These are phyloP conservation scores for Drosophila pandora DNA, from an alignment of 1,140 invertebrate genomes.

Conservation along the genomic window DNA sequence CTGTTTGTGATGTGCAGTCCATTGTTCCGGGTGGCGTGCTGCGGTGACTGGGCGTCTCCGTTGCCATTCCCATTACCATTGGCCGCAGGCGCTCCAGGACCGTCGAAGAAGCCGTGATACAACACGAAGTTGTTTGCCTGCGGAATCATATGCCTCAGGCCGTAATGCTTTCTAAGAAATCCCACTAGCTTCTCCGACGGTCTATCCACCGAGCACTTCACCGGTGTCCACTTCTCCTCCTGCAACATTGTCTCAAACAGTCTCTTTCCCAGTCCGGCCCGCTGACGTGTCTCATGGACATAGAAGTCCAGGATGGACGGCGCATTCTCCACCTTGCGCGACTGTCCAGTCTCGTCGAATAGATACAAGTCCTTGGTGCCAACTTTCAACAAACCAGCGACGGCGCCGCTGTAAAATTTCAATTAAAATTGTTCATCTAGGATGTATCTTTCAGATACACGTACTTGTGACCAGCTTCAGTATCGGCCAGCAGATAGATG, in stretches of 20 bases:
- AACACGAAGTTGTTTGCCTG: conserved; percentile 96
- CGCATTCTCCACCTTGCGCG: conserved; percentile 88
- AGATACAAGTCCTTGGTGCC: conserved; percentile 93
- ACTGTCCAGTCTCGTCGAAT: conserved; percentile 88
- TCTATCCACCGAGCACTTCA: conserved; percentile 93
- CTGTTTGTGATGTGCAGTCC: conserved; percentile 78
- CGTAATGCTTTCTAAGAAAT: conserved; percentile 94
- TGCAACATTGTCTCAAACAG: conserved; percentile 93
- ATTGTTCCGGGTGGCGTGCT: conserved; percentile 33
- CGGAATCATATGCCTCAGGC: conserved; percentile 88
- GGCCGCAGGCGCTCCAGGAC: background rate
- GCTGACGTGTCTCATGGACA: conserved; percentile 91
- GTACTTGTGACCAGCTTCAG: conserved; percentile 86
- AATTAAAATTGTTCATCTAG: background rate
- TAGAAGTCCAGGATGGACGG: conserved; percentile 95
- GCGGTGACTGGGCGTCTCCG: conserved; percentile 38
- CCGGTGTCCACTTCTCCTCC: conserved; percentile 88
- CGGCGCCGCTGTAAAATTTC: conserved; percentile 84
- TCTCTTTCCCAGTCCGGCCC: conserved; percentile 90
- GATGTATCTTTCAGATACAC: conserved; percentile 24
- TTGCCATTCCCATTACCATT: conserved; percentile 63
- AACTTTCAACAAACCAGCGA: conserved; percentile 93
- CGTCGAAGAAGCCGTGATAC: conserved; percentile 91
- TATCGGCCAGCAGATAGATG: conserved; percentile 88
- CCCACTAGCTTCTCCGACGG: conserved; percentile 94